Base-by-base conservation (phyloP, 2,113 vertebrate species). In the Prunella himalayana region DNA sequence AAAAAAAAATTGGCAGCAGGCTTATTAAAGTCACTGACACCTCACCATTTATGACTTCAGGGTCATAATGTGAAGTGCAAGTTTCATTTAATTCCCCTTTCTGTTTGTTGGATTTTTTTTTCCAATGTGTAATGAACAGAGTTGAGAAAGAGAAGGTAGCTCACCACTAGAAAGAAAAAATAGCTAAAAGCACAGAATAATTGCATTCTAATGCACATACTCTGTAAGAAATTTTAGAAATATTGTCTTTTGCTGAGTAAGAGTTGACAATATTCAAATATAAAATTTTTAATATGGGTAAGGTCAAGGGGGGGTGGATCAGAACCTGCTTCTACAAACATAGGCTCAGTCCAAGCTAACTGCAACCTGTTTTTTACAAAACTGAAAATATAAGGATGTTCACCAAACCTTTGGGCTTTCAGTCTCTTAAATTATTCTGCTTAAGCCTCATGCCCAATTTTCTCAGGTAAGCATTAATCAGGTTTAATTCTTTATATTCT, bases 381-480 rank as follows among this genome's bases (percentile, higher is more conserved):
- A 83, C 9, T 60, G 23, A 50, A 37, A 33, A 27, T 30, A 21
- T 2, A 14, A 68, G 12, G 9, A 15, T 39, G 9, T 23, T 72
- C 13, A 33, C 13, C 6, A 47, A 65, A 21, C 10, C 20, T 33
- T 50, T 65, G 15, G 39, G 4, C 9, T 85, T 90, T 81, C 14
- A 30, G 21, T 30, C 7, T 15, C 21, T 60, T 59, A 23, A 76
- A 47, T 71, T 28, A 22, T 7, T 65, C 22, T 53, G n/a, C 15
- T 66, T 28, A 33, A 60, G 4, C 9, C 23, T 3, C 41, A 9
- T 59, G 21, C 19, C 31, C 0, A 0, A 6, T 83, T 39, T 76
- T 17, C 8, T 70, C 15, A 57, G 10, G 25, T 70, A 82, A 78
- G 5, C 5, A 13, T 66, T 68, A 35, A 35, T 37, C 14, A 49